phyloP scores from a whole-genome alignment of 1,140 invertebrate genomes.

The Drosophila neocordata region DNA sequence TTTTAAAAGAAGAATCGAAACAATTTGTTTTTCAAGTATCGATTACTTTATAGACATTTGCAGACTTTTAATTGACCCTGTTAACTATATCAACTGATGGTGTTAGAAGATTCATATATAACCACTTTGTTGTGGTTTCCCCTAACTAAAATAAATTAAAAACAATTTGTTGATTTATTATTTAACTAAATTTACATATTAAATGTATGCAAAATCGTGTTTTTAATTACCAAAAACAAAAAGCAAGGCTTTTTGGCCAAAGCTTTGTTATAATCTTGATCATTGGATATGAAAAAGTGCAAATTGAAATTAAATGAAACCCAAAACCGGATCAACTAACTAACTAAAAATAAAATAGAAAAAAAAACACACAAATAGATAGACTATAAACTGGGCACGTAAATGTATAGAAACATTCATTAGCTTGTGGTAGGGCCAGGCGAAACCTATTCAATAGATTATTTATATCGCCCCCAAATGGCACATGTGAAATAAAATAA shows the following conservation, averaged over 20 bases:
- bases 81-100: background rate
- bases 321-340: conserved; percentile 3
- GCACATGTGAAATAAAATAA: conserved; percentile 51
- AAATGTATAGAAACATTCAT: conserved; percentile 24
- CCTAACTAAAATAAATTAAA: background rate
- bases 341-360: background rate
- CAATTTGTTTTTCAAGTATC: too few species aligned
- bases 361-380: background rate
- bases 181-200: conserved; percentile 40
- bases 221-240: conserved; percentile 25
- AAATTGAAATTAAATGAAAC: conserved; percentile 41
- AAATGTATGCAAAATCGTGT: conserved; percentile 50
- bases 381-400: background rate
- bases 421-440: conserved; percentile 4
- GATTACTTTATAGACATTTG: background rate
- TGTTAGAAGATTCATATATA: background rate
- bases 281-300: conserved; percentile 43
- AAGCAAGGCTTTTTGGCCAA: background rate
- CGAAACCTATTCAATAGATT: conserved; percentile 27
- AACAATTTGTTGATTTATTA: background rate
- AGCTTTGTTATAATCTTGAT: conserved; percentile 10
- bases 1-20: background rate
- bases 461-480: conserved; percentile 27
- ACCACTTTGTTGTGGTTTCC: background rate
- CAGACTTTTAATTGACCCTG: background rate